phyloP scores from a whole-genome alignment of 2,888 invertebrate species.

The Epinotia bilunana region DNA sequence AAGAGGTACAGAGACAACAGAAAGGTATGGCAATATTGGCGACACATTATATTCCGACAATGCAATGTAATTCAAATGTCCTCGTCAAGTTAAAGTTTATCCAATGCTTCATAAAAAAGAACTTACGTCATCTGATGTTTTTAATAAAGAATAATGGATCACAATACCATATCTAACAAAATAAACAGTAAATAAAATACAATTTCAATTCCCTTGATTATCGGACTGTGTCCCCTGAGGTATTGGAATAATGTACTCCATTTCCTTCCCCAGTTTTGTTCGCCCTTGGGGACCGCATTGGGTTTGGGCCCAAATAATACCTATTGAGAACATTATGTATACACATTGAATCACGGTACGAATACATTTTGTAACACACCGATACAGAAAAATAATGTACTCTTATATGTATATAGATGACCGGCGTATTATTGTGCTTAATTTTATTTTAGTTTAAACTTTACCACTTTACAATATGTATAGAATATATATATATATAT shows the following conservation, averaged over 20 bases:
- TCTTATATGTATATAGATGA: too few relatives aligned
- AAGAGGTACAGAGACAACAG: too few relatives aligned
- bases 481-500: too few relatives aligned
- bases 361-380: constrained; percentile 1
- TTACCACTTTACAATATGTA: too few relatives aligned
- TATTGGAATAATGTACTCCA: not conserved
- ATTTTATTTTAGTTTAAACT: too few relatives aligned
- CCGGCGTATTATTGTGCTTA: too few relatives aligned
- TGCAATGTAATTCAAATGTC: too few relatives aligned
- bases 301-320: not conserved
- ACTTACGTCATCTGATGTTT: not conserved
- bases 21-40: too few relatives aligned
- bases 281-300: not conserved
- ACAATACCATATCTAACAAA: not conserved
- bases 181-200: not conserved
- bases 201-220: constrained; percentile 6
- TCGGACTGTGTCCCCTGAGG: constrained; percentile 9
- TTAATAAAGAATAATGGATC: not conserved
- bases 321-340: constrained; percentile 1
- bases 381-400: not conserved
- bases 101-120: too few relatives aligned
- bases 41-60: too few relatives aligned
- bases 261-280: not conserved
- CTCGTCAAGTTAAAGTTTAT: too few relatives aligned
- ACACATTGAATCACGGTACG: not conserved